phyloP scores from a whole-genome alignment of 2,113 vertebrate species.

The Salminus brasiliensis region DNA sequence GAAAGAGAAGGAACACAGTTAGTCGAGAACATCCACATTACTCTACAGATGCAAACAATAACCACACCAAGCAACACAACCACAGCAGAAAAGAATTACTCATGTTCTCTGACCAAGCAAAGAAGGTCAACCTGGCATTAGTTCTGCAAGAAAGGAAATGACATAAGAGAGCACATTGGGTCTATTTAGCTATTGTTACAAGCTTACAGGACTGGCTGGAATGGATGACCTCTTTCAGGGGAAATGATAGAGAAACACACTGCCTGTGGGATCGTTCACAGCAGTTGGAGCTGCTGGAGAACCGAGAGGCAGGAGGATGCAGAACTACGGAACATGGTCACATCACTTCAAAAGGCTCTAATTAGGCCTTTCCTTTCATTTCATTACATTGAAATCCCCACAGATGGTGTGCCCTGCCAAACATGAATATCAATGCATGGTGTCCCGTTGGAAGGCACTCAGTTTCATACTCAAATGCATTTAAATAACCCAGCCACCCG shows the following conservation, averaged over 20 bases:
- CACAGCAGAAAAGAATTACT: background rate
- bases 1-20: slow-evolving; percentile 20
- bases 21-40: slow-evolving; percentile 6
- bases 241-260: background rate
- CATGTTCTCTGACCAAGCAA: background rate
- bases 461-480: background rate
- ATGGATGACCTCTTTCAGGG: slow-evolving; percentile 8
- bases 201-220: background rate
- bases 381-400: slow-evolving; percentile 26
- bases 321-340: background rate
- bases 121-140: background rate
- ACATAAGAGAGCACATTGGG: background rate
- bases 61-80: background rate
- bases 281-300: background rate
- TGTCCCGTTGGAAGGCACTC: too few relatives aligned
- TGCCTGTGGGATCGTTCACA: background rate
- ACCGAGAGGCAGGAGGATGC: background rate
- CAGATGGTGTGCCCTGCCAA: slow-evolving; percentile 1
- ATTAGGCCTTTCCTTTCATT: slow-evolving; percentile 47
- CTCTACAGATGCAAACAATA: background rate
- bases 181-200: background rate
- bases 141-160: background rate
- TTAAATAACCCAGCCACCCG: background rate
- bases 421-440: background rate
- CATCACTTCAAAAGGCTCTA: slow-evolving; percentile 42